Evolutionary conservation across 2,113 vertebrate species (phyloP).

Genomic region (Alethe castanea): DNA sequence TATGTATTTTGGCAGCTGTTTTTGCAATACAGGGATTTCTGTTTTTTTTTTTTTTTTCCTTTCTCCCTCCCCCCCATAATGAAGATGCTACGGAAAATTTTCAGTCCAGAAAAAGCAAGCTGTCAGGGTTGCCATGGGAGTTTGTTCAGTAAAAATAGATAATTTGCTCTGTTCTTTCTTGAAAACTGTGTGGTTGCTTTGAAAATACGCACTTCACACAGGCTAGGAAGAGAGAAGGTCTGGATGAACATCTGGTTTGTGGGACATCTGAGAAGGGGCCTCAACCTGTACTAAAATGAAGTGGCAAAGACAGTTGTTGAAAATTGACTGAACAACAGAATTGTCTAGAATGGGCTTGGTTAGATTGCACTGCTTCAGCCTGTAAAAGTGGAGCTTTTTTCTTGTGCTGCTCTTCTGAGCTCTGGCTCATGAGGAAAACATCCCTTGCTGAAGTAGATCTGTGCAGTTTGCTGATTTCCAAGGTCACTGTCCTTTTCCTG

Average conservation of each 20-base stretch:
- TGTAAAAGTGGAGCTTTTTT: background rate
- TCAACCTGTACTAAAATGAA: background rate
- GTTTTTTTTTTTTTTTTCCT: accelerated
- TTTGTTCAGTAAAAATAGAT: background rate
- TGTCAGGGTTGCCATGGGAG: background rate
- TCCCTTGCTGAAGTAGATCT: background rate
- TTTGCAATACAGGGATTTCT: background rate
- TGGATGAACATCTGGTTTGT: background rate
- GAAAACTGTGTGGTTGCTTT: background rate
- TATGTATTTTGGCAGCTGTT: background rate
- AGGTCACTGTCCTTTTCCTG: background rate
- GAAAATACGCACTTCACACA: background rate
- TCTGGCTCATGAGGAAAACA: accelerated
- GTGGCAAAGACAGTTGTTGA: background rate
- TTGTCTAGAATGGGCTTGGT: background rate
- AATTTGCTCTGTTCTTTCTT: background rate
- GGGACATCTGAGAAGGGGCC: background rate
- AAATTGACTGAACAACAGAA: background rate
- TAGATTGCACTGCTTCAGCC: background rate
- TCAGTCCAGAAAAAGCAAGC: background rate
- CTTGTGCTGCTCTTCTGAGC: background rate
- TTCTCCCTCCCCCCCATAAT: background rate
- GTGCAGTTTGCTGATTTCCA: background rate
- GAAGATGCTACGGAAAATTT: background rate
- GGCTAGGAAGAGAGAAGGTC: background rate